Conservation (phyloP, 2,888 invertebrate species). For the Plebejus melissa region DNA sequence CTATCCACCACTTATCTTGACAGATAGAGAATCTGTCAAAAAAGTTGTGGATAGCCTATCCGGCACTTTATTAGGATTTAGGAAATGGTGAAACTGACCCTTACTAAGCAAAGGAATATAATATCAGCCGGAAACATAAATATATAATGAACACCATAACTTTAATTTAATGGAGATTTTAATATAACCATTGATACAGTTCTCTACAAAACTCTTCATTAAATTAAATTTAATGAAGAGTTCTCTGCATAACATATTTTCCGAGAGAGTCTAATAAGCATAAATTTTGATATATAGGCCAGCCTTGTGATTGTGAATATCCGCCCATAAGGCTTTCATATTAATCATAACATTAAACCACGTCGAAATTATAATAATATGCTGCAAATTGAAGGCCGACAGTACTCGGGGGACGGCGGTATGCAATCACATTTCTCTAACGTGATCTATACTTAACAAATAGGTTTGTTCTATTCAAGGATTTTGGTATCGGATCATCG, state of each 20-base stretch:
- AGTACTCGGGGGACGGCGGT: not conserved
- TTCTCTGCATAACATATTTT: not conserved
- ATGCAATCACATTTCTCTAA: conserved; percentile 8
- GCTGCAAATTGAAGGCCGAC: conserved; percentile 2
- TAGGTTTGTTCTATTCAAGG: conserved; percentile 5
- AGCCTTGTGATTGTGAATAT: not conserved
- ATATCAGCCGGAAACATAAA: too few relatives aligned
- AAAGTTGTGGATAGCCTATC: too few relatives aligned
- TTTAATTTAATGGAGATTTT: not conserved
- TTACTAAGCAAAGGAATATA: too few relatives aligned
- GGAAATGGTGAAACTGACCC: too few relatives aligned
- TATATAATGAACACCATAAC: too few relatives aligned
- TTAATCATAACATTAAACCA: conserved; percentile 10
- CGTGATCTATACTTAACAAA: conserved; percentile 17
- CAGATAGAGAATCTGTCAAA: too few relatives aligned
- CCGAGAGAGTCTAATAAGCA: not conserved
- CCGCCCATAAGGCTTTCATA: not conserved
- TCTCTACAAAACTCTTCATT: not conserved
- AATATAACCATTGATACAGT: not conserved
- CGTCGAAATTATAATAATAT: conserved; percentile 8
- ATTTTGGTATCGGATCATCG: not conserved
- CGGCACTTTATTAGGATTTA: too few relatives aligned
- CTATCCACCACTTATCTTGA: too few relatives aligned
- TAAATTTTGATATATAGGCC: not conserved
- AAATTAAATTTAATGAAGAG: not conserved